Percentiles rank a stretch among this genome's conserved stretches.
Conservation (phyloP, 2,797 vertebrate species). For the Crocodylus rhombifer region DNA sequence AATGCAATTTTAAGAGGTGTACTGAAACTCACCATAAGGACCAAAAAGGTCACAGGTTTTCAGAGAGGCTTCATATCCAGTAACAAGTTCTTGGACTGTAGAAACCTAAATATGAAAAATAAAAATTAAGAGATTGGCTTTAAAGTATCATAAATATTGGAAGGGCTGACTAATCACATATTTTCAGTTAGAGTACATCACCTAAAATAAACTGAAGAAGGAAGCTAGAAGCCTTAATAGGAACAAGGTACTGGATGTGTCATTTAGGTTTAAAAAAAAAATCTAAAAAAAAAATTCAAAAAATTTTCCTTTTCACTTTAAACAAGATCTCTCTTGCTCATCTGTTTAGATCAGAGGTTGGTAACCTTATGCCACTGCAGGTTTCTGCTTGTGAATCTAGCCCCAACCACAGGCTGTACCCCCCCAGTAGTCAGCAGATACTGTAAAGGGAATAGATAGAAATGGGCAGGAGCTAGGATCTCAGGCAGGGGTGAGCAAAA, state of each 20-base stretch:
- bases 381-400: too few species aligned
- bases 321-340: neutral
- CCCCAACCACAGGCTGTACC: too few species aligned
- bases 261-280: neutral
- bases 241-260: fast-evolving
- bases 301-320: neutral
- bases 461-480: too few species aligned
- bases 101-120: constrained; percentile 76
- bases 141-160: neutral
- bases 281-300: neutral
- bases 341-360: neutral
- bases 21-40: constrained; percentile 77
- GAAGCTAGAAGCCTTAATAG: neutral
- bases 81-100: constrained; percentile 84
- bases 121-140: neutral
- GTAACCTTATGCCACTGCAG: too few species aligned
- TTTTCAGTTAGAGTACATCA: neutral
- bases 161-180: neutral
- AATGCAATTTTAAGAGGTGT: neutral
- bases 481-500: too few species aligned
- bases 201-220: neutral
- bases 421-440: too few species aligned
- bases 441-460: too few species aligned
- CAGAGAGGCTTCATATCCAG: constrained; percentile 84
- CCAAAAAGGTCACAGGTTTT: constrained; percentile 82